A percentile compares a stretch with the other conserved stretches of the same genome.
Conservation (phyloP, 2,797 vertebrate species). For the Chrysocyon brachyurus region DNA sequence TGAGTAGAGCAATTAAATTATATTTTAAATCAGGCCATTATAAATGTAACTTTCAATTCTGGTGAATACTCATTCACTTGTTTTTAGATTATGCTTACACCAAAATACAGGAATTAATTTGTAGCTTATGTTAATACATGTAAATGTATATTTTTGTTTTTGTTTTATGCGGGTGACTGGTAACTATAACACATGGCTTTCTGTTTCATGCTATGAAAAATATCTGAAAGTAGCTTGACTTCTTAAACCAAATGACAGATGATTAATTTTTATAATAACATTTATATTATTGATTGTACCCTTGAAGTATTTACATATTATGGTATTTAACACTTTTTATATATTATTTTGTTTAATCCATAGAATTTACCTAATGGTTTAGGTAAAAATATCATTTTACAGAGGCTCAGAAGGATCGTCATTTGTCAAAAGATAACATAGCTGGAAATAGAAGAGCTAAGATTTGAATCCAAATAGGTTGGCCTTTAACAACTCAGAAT, state of each 20-base stretch:
- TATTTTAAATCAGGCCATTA: conserved; percentile 12
- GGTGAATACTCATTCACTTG: not conserved
- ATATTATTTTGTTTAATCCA: not conserved
- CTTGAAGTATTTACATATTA: not conserved
- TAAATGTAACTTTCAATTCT: not conserved
- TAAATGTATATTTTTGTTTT: not conserved
- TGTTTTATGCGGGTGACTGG: not conserved
- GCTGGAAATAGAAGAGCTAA: not conserved
- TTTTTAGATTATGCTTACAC: conserved; percentile 21
- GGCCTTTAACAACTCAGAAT: not conserved
- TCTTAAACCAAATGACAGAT: not conserved
- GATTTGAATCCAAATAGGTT: not conserved
- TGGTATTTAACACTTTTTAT: not conserved
- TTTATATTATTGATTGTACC: not conserved
- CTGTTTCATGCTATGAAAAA: conserved; percentile 5
- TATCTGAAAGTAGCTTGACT: not conserved
- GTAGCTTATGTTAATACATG: not conserved
- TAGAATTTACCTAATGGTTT: not conserved
- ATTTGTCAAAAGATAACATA: not conserved
- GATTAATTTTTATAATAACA: not conserved
- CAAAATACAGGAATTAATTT: conserved; percentile 23
- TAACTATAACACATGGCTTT: not conserved
- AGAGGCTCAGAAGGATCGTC: not conserved
- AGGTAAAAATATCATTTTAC: not conserved
- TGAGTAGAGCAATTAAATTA: not conserved